Evolutionary conservation across 1,140 invertebrate species (phyloP).

Genomic region (Brachionus manjavacas): DNA sequence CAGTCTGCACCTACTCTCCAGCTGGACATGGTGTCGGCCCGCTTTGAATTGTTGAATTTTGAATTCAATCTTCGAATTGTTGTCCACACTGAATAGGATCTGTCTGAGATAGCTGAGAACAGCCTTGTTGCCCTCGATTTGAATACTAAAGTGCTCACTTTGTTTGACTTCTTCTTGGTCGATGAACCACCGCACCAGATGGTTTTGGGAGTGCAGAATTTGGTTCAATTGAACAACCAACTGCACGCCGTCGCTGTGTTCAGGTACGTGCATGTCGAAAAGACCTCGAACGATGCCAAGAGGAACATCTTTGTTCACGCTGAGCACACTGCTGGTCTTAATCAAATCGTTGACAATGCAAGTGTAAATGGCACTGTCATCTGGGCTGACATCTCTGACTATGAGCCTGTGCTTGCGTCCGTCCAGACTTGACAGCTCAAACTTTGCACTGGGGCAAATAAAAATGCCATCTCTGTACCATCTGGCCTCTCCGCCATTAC

Average conservation of each 20-base stretch:
- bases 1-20: neutral
- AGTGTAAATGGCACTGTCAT: neutral
- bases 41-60: constrained; percentile 7
- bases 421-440: constrained; percentile 3
- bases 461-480: neutral
- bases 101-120: neutral
- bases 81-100: neutral
- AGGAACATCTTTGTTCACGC: neutral
- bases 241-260: neutral
- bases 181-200: neutral
- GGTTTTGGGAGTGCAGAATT: neutral
- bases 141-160: neutral
- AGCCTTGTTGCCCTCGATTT: neutral
- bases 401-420: neutral
- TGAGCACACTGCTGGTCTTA: neutral
- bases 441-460: neutral
- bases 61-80: constrained; percentile 12
- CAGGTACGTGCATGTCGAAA: neutral
- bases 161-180: neutral
- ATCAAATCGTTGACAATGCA: neutral
- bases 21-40: neutral
- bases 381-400: neutral
- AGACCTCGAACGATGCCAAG: neutral
- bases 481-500: neutral
- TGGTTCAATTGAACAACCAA: constrained; percentile 3